Percentiles rank a stretch among this genome's conserved stretches.
phyloP scores from a whole-genome alignment of 2,797 vertebrate genomes.

The Cheirogaleus major region DNA sequence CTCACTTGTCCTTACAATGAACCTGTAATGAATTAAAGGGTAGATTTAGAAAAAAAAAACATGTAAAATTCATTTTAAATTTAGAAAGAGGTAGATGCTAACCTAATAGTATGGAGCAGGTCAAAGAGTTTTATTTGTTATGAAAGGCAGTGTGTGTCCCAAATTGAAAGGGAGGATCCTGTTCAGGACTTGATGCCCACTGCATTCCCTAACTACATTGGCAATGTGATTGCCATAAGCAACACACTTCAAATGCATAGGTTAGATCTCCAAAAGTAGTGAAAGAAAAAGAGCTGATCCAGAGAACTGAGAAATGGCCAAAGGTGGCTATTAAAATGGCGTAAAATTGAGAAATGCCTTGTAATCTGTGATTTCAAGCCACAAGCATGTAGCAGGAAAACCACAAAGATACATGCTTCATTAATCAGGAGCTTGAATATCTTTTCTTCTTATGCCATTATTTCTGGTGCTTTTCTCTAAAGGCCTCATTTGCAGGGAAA shows the following conservation, averaged over 20 bases:
- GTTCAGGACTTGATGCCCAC: neutral
- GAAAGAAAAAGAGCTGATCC: neutral
- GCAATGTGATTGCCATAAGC: neutral
- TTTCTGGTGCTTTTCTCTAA: constrained; percentile 23
- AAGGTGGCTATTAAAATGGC: neutral
- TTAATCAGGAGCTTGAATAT: neutral
- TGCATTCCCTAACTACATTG: neutral
- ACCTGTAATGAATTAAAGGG: neutral
- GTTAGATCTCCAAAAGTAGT: neutral
- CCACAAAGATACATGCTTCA: neutral
- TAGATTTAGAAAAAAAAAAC: neutral
- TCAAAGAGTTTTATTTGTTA: constrained; percentile 15
- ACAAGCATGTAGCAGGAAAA: neutral
- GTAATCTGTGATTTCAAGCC: neutral
- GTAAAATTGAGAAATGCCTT: neutral
- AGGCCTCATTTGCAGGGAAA: constrained; percentile 21
- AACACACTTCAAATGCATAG: neutral
- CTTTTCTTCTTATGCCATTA: neutral
- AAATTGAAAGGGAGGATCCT: neutral
- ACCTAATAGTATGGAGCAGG: neutral
- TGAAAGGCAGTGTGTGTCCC: neutral
- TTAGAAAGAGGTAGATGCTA: neutral
- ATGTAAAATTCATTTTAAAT: constrained; percentile 11
- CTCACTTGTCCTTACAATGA: neutral
- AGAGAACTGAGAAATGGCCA: neutral